Evolutionary conservation across 2,888 invertebrate genomes (phyloP).

Genomic region (Amaurobius ferox): DNA sequence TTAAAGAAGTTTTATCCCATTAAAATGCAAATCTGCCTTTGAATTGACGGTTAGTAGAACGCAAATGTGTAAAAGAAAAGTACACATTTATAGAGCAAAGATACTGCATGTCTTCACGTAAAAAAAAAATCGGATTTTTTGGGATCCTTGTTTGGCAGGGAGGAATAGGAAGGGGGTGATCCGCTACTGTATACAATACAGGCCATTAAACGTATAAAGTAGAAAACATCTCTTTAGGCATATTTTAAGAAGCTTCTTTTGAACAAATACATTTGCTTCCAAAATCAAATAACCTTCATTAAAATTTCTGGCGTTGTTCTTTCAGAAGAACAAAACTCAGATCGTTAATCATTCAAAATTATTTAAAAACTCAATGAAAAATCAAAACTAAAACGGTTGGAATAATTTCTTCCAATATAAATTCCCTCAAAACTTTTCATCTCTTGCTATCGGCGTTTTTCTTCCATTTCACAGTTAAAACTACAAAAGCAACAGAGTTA

Average conservation of each 20-base stretch:
- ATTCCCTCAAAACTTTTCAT: neutral
- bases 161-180: too few relatives aligned
- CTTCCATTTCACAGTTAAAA: conserved; percentile 1
- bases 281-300: neutral
- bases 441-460: neutral
- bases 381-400: neutral
- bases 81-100: too few relatives aligned
- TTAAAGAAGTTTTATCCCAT: too few relatives aligned
- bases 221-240: neutral
- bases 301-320: neutral
- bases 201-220: too few relatives aligned
- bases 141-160: too few relatives aligned
- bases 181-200: too few relatives aligned
- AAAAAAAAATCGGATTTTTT: too few relatives aligned
- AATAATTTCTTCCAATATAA: neutral
- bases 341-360: neutral
- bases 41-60: too few relatives aligned
- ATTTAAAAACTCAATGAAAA: neutral
- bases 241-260: neutral
- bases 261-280: neutral
- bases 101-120: too few relatives aligned
- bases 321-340: neutral
- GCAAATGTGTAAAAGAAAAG: too few relatives aligned
- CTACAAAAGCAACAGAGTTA: neutral
- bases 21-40: too few relatives aligned